Evolutionary conservation across 1,140 invertebrate species (phyloP).

Genomic region (Drosophila nannoptera): DNA sequence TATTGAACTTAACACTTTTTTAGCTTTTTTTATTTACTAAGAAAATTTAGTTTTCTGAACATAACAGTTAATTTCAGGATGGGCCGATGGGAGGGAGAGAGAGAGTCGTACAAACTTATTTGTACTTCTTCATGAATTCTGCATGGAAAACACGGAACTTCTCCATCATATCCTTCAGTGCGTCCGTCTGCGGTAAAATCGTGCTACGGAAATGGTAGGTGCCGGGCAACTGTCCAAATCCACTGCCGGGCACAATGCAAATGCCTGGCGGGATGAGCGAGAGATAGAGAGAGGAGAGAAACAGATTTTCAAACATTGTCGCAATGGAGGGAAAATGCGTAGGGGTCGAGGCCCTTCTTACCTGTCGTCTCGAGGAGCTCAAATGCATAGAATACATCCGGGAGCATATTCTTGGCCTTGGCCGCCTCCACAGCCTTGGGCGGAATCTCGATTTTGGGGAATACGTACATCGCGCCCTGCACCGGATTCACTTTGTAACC

Average conservation of each 20-base stretch:
- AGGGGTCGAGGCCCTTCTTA: conserved; percentile 69
- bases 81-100: background rate
- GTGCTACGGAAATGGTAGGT: conserved; percentile 96
- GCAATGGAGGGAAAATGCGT: background rate
- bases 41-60: background rate
- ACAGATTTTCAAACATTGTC: background rate
- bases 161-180: conserved; percentile 91
- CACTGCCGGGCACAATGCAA: conserved; percentile 94
- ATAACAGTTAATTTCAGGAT: conserved; percentile 1
- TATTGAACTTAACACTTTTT: background rate
- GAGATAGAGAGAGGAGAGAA: background rate
- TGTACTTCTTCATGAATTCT: conserved; percentile 91
- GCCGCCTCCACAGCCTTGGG: conserved; percentile 88
- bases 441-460: conserved; percentile 89
- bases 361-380: conserved; percentile 95
- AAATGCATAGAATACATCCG: conserved; percentile 97
- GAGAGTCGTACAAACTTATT: conserved; percentile 77
- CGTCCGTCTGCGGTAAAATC: conserved; percentile 93
- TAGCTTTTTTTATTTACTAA: background rate
- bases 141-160: conserved; percentile 92
- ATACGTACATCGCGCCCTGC: conserved; percentile 99
- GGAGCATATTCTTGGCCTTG: conserved; percentile 84
- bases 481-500: conserved; percentile 94
- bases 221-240: conserved; percentile 95
- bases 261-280: conserved; percentile 80